Conservation (phyloP, 2,113 vertebrate species). For the Guaruba guarouba region DNA sequence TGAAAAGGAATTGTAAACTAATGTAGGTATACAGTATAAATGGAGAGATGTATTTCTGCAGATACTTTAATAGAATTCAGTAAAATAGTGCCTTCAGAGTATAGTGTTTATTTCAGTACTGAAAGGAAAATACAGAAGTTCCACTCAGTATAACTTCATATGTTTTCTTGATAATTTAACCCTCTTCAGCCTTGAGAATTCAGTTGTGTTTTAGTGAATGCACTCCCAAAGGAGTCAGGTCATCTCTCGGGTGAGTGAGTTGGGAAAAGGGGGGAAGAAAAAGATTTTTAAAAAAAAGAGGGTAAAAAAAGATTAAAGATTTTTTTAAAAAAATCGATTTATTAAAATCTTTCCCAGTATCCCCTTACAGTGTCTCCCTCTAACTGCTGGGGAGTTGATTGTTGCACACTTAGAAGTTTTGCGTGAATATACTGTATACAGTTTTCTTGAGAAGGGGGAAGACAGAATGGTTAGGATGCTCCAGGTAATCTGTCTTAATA, state of each 20-base stretch:
- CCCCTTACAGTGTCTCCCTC: neutral
- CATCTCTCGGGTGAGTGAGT: neutral
- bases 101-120: neutral
- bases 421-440: rapidly evolving
- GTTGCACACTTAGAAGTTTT: neutral
- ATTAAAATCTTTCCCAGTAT: neutral
- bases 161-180: neutral
- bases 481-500: constrained; percentile 78
- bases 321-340: rapidly evolving
- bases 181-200: neutral
- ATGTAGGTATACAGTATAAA: neutral
- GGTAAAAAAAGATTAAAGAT: neutral
- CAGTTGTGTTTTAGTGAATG: neutral
- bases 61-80: neutral
- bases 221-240: neutral
- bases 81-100: neutral
- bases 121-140: neutral
- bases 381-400: constrained; percentile 69
- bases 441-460: neutral
- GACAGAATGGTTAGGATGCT: constrained; percentile 32
- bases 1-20: neutral
- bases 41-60: neutral
- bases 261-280: neutral
- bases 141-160: neutral
- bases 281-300: neutral